A percentile compares a stretch with the other conserved stretches of the same genome.
Evolutionary conservation across 2,797 vertebrate genomes (phyloP).

Genomic region (Carcharodon carcharias): DNA sequence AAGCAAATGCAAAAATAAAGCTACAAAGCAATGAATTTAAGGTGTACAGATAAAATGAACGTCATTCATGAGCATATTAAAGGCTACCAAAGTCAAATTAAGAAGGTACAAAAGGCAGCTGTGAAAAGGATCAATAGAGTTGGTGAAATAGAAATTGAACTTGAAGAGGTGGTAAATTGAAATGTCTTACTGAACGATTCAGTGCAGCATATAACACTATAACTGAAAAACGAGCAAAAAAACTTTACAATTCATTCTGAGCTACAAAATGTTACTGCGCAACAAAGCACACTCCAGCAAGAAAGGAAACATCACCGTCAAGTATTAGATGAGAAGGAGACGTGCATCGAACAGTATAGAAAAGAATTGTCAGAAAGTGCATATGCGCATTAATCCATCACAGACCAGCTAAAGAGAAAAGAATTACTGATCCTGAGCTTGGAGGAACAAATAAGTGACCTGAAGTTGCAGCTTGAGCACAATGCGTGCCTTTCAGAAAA

Average conservation of each 20-base stretch:
- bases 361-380: slow-evolving; percentile 69
- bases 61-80: too few species aligned
- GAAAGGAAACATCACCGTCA: too few species aligned
- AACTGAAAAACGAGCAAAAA: slow-evolving; percentile 71
- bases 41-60: too few species aligned
- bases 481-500: too few species aligned
- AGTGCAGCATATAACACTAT: slow-evolving; percentile 63
- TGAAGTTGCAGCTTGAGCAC: too few species aligned
- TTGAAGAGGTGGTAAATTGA: slow-evolving; percentile 46
- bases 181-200: slow-evolving; percentile 63
- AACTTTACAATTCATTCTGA: slow-evolving; percentile 66
- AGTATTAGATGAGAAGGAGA: too few species aligned
- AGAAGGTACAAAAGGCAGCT: slow-evolving; percentile 62
- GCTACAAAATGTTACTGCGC: too few species aligned
- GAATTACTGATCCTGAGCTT: slow-evolving; percentile 54
- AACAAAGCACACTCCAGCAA: too few species aligned
- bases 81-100: slow-evolving; percentile 37
- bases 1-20: too few species aligned
- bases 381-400: slow-evolving; percentile 63
- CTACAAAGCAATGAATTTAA: too few species aligned
- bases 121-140: slow-evolving; percentile 57
- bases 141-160: slow-evolving; percentile 68
- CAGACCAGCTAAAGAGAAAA: slow-evolving; percentile 65
- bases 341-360: slow-evolving; percentile 51
- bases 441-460: too few species aligned